These are phyloP conservation scores for Pterophyllum scalare DNA, from an alignment of 2,113 vertebrate genomes.

Conservation along the genomic window DNA sequence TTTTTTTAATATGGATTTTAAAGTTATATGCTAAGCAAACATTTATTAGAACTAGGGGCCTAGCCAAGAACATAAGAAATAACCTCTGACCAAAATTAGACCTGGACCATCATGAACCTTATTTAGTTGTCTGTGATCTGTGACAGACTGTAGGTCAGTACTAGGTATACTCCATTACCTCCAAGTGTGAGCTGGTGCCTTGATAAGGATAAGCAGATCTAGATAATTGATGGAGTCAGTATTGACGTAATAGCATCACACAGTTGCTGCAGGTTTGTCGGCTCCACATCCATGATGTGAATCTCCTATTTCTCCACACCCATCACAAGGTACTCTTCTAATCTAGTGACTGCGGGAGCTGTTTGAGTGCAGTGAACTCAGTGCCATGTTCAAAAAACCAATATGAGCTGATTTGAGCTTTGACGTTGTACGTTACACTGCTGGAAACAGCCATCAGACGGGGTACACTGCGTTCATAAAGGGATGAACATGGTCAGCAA, in stretches of 20 bases:
- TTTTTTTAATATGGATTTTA: neutral
- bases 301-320: neutral
- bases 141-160: neutral
- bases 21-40: neutral
- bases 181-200: neutral
- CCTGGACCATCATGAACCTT: neutral
- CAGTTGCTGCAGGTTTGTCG: neutral
- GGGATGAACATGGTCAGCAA: neutral
- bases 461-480: rapidly evolving
- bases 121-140: neutral
- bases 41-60: neutral
- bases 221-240: neutral
- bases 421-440: no score
- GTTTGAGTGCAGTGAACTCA: neutral
- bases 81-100: neutral
- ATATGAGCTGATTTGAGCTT: no score
- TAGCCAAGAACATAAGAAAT: neutral
- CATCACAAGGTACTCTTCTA: neutral
- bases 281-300: neutral
- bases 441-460: neutral
- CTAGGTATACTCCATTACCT: neutral
- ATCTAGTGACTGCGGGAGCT: no score
- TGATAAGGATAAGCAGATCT: neutral
- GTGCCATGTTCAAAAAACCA: neutral
- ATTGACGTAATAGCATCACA: neutral